Evolutionary conservation across 2,888 invertebrate species (phyloP).

Genomic region (Lochmaea crataegi): DNA sequence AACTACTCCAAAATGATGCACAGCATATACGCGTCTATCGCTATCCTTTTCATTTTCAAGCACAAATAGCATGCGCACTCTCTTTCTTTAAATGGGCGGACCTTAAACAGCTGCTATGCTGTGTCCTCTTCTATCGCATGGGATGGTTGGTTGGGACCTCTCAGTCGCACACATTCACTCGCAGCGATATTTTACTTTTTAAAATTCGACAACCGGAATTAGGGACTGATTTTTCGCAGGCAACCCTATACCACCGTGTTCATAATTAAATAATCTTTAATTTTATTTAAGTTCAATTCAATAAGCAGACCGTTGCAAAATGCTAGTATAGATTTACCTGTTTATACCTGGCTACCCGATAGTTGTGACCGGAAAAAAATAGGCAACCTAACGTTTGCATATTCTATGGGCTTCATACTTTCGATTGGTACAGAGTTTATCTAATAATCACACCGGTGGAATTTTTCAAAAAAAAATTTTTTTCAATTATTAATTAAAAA

Average conservation of each 20-base stretch:
- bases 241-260: slow-evolving; percentile 18
- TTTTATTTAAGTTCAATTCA: slow-evolving; percentile 14
- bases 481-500: slow-evolving; percentile 12
- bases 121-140: slow-evolving; percentile 21
- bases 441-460: background rate
- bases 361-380: slow-evolving; percentile 30
- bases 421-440: slow-evolving; percentile 27
- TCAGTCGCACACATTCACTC: slow-evolving; percentile 20
- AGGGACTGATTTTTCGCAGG: slow-evolving; percentile 21
- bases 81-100: slow-evolving; percentile 11
- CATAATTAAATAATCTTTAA: background rate
- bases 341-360: slow-evolving; percentile 31
- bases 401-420: slow-evolving; percentile 31
- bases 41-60: slow-evolving; percentile 20
- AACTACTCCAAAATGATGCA: slow-evolving; percentile 19
- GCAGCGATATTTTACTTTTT: slow-evolving; percentile 21
- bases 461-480: slow-evolving; percentile 9
- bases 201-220: slow-evolving; percentile 24
- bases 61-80: slow-evolving; percentile 13
- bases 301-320: slow-evolving; percentile 23
- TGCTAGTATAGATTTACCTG: slow-evolving; percentile 23
- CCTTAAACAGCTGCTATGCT: slow-evolving; percentile 11
- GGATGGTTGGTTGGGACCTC: slow-evolving; percentile 19
- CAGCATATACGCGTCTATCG: slow-evolving; percentile 20
- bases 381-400: slow-evolving; percentile 33